phyloP scores from a whole-genome alignment of 2,888 invertebrate species.

The Chironomus riparius region DNA sequence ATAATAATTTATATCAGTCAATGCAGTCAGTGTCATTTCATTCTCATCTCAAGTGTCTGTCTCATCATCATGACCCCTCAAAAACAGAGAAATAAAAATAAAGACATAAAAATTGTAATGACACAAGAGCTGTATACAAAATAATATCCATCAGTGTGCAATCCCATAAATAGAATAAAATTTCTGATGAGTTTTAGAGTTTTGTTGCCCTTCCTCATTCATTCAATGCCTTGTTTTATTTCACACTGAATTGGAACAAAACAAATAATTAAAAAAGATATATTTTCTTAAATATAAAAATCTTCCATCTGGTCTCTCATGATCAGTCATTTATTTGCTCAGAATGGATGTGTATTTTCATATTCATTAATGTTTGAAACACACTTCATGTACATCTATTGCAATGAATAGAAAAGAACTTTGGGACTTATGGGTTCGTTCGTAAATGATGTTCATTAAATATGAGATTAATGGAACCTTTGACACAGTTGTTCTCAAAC shows the following conservation, averaged over 20 bases:
- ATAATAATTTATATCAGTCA: slow-evolving; percentile 27
- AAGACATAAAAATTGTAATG: background rate
- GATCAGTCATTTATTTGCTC: background rate
- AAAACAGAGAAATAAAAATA: background rate
- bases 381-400: background rate
- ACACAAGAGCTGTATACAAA: background rate
- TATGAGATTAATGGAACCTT: too few relatives aligned
- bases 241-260: background rate
- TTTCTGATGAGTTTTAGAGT: too few relatives aligned
- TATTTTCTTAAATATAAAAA: background rate
- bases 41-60: slow-evolving; percentile 8
- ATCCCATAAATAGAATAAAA: background rate
- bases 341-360: too few relatives aligned
- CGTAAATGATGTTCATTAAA: too few relatives aligned
- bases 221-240: background rate
- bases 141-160: background rate
- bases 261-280: background rate
- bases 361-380: background rate
- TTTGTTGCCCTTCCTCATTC: too few relatives aligned
- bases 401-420: background rate
- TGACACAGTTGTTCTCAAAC: too few relatives aligned
- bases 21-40: slow-evolving; percentile 23
- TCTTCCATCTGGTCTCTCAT: background rate
- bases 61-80: slow-evolving; percentile 13
- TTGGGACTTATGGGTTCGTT: too few relatives aligned